Conservation (phyloP, 2,888 invertebrate species). For the Aleiodes testaceus region DNA sequence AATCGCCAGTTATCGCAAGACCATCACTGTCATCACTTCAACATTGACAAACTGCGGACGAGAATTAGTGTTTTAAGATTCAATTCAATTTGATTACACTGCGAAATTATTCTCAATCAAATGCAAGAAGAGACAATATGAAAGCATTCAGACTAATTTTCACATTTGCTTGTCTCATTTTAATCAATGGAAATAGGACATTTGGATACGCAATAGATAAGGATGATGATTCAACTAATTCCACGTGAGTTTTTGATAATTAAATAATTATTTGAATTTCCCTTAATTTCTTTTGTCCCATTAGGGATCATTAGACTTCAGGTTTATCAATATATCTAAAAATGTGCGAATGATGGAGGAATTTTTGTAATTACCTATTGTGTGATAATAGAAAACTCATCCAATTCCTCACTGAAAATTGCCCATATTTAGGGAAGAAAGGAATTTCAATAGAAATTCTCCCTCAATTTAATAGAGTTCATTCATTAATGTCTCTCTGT, state of each 20-base stretch:
- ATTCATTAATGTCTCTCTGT: no score
- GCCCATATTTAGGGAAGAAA: no score
- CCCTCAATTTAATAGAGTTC: no score
- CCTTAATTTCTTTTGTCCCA: constrained; percentile 45
- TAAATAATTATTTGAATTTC: background rate
- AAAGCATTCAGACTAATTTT: background rate
- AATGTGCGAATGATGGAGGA: no score
- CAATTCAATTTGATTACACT: background rate
- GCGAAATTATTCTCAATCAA: background rate
- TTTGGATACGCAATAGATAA: background rate
- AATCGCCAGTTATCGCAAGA: background rate
- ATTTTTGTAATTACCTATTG: no score
- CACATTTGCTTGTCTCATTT: constrained; percentile 1
- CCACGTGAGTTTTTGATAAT: background rate
- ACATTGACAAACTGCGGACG: no score
- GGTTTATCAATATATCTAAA: no score
- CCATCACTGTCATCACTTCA: background rate
- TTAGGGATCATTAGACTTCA: background rate
- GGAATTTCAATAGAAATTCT: no score
- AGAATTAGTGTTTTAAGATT: background rate
- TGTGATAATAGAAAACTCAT: no score
- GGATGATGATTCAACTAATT: background rate
- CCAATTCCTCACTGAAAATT: no score
- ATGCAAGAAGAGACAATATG: background rate
- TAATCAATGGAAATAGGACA: background rate